Evolutionary conservation across 2,888 invertebrate genomes (phyloP).

Genomic region (Ryuthela nishihirai): DNA sequence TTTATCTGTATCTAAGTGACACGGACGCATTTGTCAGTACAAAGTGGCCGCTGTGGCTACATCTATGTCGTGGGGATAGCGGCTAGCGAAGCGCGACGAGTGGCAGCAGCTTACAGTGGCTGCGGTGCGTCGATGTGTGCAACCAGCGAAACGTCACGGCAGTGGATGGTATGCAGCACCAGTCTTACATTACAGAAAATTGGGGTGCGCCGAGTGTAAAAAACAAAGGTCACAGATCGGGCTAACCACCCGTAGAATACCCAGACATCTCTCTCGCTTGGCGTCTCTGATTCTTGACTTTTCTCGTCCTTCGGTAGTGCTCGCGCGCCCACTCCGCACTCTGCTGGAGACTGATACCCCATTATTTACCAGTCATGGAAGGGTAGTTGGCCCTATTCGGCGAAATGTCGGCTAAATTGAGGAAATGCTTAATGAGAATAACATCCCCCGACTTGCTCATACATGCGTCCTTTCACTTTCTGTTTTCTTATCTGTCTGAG

Average conservation of each 20-base stretch:
- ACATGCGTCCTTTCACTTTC: too few relatives aligned
- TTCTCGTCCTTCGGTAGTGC: constrained; percentile 19
- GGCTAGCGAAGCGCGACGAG: constrained; percentile 19
- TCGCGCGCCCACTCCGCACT: constrained; percentile 6
- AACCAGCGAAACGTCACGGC: constrained; percentile 36
- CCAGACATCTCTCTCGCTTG: constrained; percentile 26
- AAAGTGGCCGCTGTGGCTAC: too few relatives aligned
- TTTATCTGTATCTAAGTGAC: too few relatives aligned
- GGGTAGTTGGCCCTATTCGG: constrained; percentile 17
- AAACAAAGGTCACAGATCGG: constrained; percentile 30
- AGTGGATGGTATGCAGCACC: constrained; percentile 34
- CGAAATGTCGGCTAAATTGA: constrained; percentile 29
- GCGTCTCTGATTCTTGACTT: too few relatives aligned
- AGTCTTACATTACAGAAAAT: constrained; percentile 39
- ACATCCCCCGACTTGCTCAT: constrained; percentile 23
- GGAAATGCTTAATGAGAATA: constrained; percentile 38
- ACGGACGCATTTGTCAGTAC: too few relatives aligned
- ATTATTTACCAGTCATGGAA: constrained; percentile 37
- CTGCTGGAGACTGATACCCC: constrained; percentile 17
- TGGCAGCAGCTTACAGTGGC: constrained; percentile 30
- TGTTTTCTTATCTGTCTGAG: too few relatives aligned
- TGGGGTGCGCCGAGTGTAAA: constrained; percentile 35
- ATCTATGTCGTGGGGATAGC: constrained; percentile 22
- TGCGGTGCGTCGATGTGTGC: constrained; percentile 37
- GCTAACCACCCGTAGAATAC: constrained; percentile 34